These are phyloP conservation scores for Mastacembelus armatus DNA, from an alignment of 2,797 vertebrate genomes.

Conservation along the genomic window DNA sequence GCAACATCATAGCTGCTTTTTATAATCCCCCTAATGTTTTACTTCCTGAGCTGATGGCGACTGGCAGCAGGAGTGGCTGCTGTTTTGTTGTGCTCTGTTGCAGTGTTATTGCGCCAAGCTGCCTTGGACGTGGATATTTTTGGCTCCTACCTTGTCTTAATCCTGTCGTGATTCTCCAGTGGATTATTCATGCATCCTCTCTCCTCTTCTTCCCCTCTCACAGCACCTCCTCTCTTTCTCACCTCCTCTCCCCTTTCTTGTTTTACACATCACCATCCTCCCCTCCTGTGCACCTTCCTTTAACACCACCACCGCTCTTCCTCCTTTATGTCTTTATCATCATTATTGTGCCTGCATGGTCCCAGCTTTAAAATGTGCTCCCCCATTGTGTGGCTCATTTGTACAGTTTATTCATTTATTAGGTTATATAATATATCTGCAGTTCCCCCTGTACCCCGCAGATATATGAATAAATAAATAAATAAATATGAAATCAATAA, in stretches of 20 bases:
- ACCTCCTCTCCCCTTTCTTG: slow-evolving; percentile 18
- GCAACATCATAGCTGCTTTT: slow-evolving; percentile 46
- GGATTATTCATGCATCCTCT: slow-evolving; percentile 73
- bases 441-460: slow-evolving; percentile 6
- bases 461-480: slow-evolving; percentile 25
- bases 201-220: slow-evolving; percentile 15
- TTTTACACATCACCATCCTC: slow-evolving; percentile 33
- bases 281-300: slow-evolving; percentile 15
- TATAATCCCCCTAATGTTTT: slow-evolving; percentile 49
- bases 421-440: slow-evolving; percentile 30
- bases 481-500: slow-evolving; percentile 21
- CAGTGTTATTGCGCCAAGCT: slow-evolving; percentile 65
- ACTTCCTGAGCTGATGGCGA: slow-evolving; percentile 63
- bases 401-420: slow-evolving; percentile 25
- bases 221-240: slow-evolving; percentile 42
- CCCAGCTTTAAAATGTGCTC: neutral
- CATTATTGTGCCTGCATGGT: slow-evolving; percentile 15
- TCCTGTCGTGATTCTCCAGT: slow-evolving; percentile 71
- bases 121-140: slow-evolving; percentile 72
- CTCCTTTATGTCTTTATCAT: slow-evolving; percentile 13
- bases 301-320: slow-evolving; percentile 24
- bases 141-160: slow-evolving; percentile 76
- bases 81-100: slow-evolving; percentile 62
- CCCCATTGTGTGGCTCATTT: slow-evolving; percentile 22
- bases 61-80: slow-evolving; percentile 71